A percentile compares a stretch with the other conserved stretches of the same genome.
phyloP scores from a whole-genome alignment of 2,888 invertebrate genomes.

The Ernsta delagoae region DNA sequence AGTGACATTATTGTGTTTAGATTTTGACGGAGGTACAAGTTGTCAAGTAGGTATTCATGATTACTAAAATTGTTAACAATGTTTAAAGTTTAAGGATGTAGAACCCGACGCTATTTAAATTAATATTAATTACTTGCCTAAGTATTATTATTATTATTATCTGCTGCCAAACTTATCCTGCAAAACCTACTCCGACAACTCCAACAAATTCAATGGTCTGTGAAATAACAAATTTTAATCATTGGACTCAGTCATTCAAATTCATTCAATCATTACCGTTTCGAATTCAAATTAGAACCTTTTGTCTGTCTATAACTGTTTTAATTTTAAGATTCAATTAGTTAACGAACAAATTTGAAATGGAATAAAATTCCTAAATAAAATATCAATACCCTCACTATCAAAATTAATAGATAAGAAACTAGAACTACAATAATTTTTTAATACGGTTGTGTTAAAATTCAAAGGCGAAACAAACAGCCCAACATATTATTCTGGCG shows the following conservation, averaged over 20 bases:
- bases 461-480: slow-evolving; percentile 11
- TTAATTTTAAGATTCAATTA: neutral
- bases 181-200: too few species aligned
- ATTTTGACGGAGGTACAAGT: neutral
- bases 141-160: too few species aligned
- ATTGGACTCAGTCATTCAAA: too few species aligned
- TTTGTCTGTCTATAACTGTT: neutral
- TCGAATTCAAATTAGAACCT: neutral
- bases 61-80: neutral
- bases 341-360: neutral
- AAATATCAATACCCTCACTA: neutral
- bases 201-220: slow-evolving; percentile 4
- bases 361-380: too few species aligned
- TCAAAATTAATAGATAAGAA: neutral
- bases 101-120: too few species aligned
- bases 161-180: too few species aligned
- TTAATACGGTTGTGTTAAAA: slow-evolving; percentile 4
- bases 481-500: slow-evolving; percentile 10
- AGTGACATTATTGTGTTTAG: neutral
- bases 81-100: neutral
- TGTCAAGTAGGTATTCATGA: neutral
- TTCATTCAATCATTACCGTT: neutral
- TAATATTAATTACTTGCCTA: too few species aligned
- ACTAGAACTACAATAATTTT: neutral
- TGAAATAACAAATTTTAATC: slow-evolving; percentile 3